Base-by-base conservation (phyloP, 1,140 invertebrate species). In the Choristoneura fumiferana region DNA sequence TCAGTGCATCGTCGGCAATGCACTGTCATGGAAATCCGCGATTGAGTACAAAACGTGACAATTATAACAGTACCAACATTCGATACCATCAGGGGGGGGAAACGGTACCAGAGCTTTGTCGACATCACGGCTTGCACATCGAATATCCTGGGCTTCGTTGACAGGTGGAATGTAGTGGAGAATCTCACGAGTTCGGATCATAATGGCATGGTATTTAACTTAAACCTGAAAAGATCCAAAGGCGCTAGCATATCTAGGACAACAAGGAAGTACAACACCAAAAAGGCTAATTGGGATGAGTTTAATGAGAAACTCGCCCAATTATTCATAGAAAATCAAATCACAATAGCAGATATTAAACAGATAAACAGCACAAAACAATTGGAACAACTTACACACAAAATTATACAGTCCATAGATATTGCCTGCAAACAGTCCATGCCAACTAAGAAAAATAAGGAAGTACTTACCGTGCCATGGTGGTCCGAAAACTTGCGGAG, bases 71-170 rank as follows among this genome's bases (percentile, higher is more conserved):
- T n/a, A n/a, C 54, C 54, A 2, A 57, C 55, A 1, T 57, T 57
- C 13, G 55, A 57, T 22, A 43, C 38, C 10, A 40, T 43, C n/a
- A 29, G 55, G 36, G 37, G 37, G 0, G 36, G 9, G 1, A 18
- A 0, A 22, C 35, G 15, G 1, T 12, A 15, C 17, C 2, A 8
- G 0, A 55, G 54, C 17, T 55, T 17, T 10, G 33, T 55, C 6
- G 54, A 55, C 13, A 10, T 55, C 3, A 55, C 54, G 3, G 37
- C 54, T 0, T 55, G 54, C 17, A 10, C 54, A 12, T 9, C 35
- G 4, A 36, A 39, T 6, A 17, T 55, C 6, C 36, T 55, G 2
- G 54, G 22, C 35, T 8, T 10, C 8, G 18, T 55, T 1, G 36
- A 17, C 0, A 10, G 38, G 9, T 55, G 54, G 54, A 55, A n/a